Evolutionary conservation across 2,888 invertebrate genomes (phyloP), one percentile per base, ranked within the genome.

Genomic region (Apodemia mormo): DNA sequence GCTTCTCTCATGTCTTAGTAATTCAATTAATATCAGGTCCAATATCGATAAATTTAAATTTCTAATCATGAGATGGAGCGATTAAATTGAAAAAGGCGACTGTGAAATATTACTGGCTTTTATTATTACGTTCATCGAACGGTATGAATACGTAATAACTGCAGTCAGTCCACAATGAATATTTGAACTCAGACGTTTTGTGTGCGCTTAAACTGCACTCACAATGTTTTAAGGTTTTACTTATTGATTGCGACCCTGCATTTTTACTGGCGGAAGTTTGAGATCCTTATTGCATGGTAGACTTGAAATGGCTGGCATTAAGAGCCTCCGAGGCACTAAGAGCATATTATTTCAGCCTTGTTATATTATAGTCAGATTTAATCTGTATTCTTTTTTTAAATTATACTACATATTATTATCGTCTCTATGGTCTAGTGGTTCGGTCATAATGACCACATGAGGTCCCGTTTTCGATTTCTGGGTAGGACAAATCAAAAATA

Each of bases 101-200:
- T 70, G 64, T 73, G 68, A 69, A 70, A 70, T 73, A 71, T 73
- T 72, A 72, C 68, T 71, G 68, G 70, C 70, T 71, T 72, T 72
- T 72, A 69, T 71, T 71, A 74, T 71, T 72, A 67, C 68, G 69
- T 72, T 67, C 68, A 30, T 69, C 54, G 70, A 65, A 56, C 68
- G 65, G 64, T 43, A 66, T 70, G 71, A 74, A 74, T 74, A 74
- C 70, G 70, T 73, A 74, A 74, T 73, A 70, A 73, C 68, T 64
- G 64, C 64, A 64, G 68, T 69, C 71, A 71, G 70, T 73, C 70
- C 70, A 71, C 70, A 72, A 72, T 72, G 72, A 72, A 69, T 68
- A 72, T 71, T 67, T 61, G 72, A 72, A 64, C 2, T 64, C 64
- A 8, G 64, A n/a, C 12, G 33, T 43, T 75, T 72, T 75, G 74